Base-by-base conservation (phyloP, 2,113 vertebrate species). In the Gorsachius goisagi region DNA sequence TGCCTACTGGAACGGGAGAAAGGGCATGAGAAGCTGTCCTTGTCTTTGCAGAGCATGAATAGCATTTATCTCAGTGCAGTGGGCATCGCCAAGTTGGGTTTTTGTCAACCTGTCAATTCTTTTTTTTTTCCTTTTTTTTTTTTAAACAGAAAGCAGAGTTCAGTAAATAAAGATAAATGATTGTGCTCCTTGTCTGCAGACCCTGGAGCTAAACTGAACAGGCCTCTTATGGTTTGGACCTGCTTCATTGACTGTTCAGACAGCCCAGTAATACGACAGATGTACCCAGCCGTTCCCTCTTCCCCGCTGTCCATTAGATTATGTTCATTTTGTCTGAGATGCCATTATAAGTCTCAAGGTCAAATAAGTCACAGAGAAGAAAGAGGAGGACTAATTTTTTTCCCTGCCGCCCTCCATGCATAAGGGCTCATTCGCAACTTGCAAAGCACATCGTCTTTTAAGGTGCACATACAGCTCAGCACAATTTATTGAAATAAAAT, bases 151-250 rank as follows among this genome's bases (percentile, higher is more conserved):
- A 98, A 98, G 98, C 98, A 98, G 97, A 98, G 98, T 98, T 98
- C 98, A 98, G 98, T 98, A 98, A 98, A 98, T 98, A 98, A 98
- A 98, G 98, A 98, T 98, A 98, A 98, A 98, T 98, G 98, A 98
- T 98, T 96, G 95, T 98, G 97, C 98, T 98, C 96, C 97, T 97
- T 97, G 96, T 98, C 98, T 98, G 97, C 97, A 97, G 98, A 98
- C 98, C 98, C 98, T 97, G 98, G 97, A 98, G 98, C 98, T 98
- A 98, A 98, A 98, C 98, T 98, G 97, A 98, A 97, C 97, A 98
- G 98, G 97, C 98, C 98, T 98, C 98, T 98, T 98, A 98, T 98
- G 98, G 98, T 98, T 98, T 98, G 98, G 98, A 98, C 98, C 98
- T 98, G 98, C 98, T 98, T 98, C 98, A 98, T 98, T 98, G 98